Conservation (phyloP, 2,113 vertebrate genomes). For the Sceloporus tristichus region DNA sequence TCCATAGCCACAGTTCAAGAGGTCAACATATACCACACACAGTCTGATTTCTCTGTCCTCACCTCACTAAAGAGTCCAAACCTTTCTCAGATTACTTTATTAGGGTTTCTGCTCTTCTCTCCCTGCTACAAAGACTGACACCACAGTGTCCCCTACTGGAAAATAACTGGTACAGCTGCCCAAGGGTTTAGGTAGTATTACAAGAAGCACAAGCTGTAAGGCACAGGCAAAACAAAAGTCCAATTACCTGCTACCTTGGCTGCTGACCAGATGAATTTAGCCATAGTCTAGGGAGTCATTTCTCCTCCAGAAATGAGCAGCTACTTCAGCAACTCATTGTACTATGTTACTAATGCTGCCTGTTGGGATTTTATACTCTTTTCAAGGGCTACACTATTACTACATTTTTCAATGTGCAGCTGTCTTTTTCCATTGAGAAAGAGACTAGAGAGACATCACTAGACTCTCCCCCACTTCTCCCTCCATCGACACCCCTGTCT, state of each 20-base stretch:
- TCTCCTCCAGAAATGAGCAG: not conserved
- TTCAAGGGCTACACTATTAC: not conserved
- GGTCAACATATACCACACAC: conserved; percentile 44
- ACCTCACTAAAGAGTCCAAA: conserved; percentile 44
- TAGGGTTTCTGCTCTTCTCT: not conserved
- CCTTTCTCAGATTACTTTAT: conserved; percentile 52
- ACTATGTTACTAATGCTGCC: conserved; percentile 4
- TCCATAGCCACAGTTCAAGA: conserved; percentile 51
- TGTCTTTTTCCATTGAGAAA: conserved; percentile 26
- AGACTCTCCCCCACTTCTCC: conserved; percentile 33
- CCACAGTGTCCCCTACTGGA: conserved; percentile 72
- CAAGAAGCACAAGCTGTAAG: not conserved
- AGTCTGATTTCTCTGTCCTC: conserved; percentile 48
- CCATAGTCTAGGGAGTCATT: conserved; percentile 5
- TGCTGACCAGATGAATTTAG: not conserved
- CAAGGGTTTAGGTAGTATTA: conserved; percentile 6
- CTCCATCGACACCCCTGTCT: conserved; percentile 1
- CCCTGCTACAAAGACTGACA: conserved; percentile 41
- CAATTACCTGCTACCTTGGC: conserved; percentile 3
- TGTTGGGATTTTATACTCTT: conserved; percentile 12
- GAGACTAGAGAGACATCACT: not conserved
- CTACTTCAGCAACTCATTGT: not conserved
- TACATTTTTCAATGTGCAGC: not conserved
- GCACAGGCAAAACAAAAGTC: conserved; percentile 7
- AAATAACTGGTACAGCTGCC: not conserved